phyloP scores from a whole-genome alignment of 2,888 invertebrate species.

The Callosobruchus maculatus region DNA sequence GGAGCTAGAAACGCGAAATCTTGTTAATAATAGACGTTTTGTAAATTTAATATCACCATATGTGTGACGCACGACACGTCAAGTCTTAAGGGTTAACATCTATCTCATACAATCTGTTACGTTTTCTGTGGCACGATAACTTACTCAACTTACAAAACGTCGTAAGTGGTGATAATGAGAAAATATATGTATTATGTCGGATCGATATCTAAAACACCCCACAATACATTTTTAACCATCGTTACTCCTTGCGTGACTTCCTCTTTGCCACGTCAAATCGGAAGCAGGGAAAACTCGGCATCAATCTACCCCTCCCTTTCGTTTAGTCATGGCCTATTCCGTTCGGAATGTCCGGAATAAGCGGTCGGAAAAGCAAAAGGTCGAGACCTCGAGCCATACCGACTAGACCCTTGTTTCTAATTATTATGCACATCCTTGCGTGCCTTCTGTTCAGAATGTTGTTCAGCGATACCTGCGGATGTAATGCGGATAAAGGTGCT shows the following conservation, averaged over 20 bases:
- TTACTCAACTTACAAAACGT: background rate
- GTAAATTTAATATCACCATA: too few relatives aligned
- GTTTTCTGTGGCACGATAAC: background rate
- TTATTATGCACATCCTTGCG: conserved; percentile 49
- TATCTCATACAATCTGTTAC: too few relatives aligned
- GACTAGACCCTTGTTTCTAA: conserved; percentile 20
- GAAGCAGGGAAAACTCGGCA: background rate
- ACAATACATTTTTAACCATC: background rate
- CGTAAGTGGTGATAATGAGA: background rate
- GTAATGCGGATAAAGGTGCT: background rate
- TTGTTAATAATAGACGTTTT: too few relatives aligned
- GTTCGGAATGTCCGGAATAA: background rate
- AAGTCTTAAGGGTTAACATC: too few relatives aligned
- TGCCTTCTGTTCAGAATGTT: conserved; percentile 44
- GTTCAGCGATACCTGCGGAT: conserved; percentile 40
- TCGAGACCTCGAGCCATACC: background rate
- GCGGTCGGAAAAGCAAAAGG: background rate
- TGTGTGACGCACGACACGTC: too few relatives aligned
- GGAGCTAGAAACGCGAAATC: too few relatives aligned
- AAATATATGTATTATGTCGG: background rate
- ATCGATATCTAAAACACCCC: background rate
- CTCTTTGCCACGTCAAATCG: background rate
- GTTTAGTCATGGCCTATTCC: background rate
- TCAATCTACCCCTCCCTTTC: background rate
- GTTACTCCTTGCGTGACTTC: background rate